A percentile compares a stretch with the other conserved stretches of the same genome.
phyloP scores from a whole-genome alignment of 2,113 vertebrate genomes.

The Colaptes auratus region DNA sequence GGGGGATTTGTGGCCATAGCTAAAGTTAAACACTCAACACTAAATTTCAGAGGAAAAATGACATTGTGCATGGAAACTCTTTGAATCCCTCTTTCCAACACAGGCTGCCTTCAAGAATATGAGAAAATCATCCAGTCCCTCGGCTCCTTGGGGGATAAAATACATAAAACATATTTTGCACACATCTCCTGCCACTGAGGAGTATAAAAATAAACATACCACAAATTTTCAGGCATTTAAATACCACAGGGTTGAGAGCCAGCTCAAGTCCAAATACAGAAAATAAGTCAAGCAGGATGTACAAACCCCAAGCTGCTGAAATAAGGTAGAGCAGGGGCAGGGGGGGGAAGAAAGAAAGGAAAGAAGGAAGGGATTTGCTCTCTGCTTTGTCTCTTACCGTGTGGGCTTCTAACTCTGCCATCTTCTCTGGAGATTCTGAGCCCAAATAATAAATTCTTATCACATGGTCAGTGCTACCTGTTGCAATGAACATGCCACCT shows the following conservation, averaged over 20 bases:
- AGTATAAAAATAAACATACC: constrained; percentile 8
- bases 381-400: constrained; percentile 80
- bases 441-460: constrained; percentile 98
- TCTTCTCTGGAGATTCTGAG: constrained; percentile 89
- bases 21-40: neutral
- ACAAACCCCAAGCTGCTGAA: neutral
- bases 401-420: constrained; percentile 93
- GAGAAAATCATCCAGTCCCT: neutral
- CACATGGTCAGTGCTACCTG: constrained; percentile 94
- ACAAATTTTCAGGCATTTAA: neutral
- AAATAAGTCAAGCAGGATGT: neutral
- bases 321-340: neutral
- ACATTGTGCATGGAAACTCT: neutral
- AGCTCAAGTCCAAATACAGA: neutral
- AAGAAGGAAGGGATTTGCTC: neutral
- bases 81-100: neutral
- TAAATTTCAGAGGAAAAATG: neutral
- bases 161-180: neutral
- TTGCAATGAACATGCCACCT: constrained; percentile 98
- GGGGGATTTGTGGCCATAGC: neutral
- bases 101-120: neutral
- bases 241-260: neutral
- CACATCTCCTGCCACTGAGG: neutral
- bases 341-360: no score
- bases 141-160: neutral